Conservation (phyloP, 2,888 invertebrate species). For the Clostera curtula region DNA sequence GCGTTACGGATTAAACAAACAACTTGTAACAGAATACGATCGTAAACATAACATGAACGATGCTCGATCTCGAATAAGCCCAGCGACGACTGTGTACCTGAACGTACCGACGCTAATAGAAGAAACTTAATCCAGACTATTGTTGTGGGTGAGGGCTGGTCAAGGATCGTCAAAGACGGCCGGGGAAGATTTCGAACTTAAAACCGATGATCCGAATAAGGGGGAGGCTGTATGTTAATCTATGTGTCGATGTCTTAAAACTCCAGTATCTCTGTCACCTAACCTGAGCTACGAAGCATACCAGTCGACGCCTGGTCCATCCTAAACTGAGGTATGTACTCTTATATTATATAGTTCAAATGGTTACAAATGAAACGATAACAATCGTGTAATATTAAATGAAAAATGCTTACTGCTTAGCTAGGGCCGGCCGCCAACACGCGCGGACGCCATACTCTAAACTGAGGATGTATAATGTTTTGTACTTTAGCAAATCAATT, state of each 20-base stretch:
- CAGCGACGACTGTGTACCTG: slow-evolving; percentile 67
- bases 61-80: slow-evolving; percentile 67
- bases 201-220: slow-evolving; percentile 40
- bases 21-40: slow-evolving; percentile 64
- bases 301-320: slow-evolving; percentile 75
- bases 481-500: slow-evolving; percentile 63
- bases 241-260: slow-evolving; percentile 64
- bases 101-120: slow-evolving; percentile 45
- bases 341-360: slow-evolving; percentile 70
- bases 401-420: slow-evolving; percentile 72
- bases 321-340: slow-evolving; percentile 73
- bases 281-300: slow-evolving; percentile 63
- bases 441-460: slow-evolving; percentile 48
- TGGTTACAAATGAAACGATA: slow-evolving; percentile 72
- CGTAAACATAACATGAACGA: slow-evolving; percentile 65
- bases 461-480: slow-evolving; percentile 61
- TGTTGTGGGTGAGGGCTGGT: slow-evolving; percentile 37
- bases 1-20: slow-evolving; percentile 57
- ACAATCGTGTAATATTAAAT: slow-evolving; percentile 71
- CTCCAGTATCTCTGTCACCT: slow-evolving; percentile 56
- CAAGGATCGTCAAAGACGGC: slow-evolving; percentile 18
- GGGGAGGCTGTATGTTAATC: slow-evolving; percentile 57
- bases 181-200: slow-evolving; percentile 45
- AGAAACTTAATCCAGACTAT: slow-evolving; percentile 66
- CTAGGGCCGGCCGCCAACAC: slow-evolving; percentile 60